Percentiles rank a stretch among this genome's conserved stretches.
phyloP scores from a whole-genome alignment of 2,797 vertebrate genomes.

The Mallotus villosus region DNA sequence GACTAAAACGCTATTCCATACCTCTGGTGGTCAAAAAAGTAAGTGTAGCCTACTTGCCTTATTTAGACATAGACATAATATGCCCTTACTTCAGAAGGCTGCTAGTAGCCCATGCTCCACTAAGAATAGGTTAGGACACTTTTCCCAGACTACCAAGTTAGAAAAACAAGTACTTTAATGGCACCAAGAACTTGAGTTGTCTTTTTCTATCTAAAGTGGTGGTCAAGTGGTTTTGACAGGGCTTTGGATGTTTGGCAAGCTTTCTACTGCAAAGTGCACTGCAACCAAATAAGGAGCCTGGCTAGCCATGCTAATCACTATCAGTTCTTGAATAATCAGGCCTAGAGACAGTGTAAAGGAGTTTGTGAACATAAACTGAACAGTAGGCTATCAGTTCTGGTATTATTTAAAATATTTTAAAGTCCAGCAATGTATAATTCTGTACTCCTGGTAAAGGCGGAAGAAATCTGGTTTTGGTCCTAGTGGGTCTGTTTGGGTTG shows the following conservation, averaged over 20 bases:
- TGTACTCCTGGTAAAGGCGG: neutral
- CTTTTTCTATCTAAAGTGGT: neutral
- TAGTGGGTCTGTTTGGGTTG: neutral
- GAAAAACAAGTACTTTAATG: slow-evolving; percentile 5
- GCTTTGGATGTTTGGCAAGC: neutral
- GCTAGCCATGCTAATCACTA: neutral
- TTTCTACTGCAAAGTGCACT: neutral
- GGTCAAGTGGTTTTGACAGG: neutral
- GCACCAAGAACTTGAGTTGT: neutral
- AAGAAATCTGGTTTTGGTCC: neutral
- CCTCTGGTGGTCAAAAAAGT: too few relatives aligned
- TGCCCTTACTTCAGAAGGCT: neutral
- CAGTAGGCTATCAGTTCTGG: neutral
- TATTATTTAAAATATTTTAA: neutral
- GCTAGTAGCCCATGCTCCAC: neutral
- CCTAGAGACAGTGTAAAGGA: neutral
- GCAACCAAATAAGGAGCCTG: neutral
- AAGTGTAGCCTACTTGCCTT: too few relatives aligned
- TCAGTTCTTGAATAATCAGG: neutral
- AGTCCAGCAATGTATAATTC: neutral
- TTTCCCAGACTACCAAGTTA: slow-evolving; percentile 4
- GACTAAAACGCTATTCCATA: too few relatives aligned
- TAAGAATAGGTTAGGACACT: neutral
- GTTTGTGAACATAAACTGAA: neutral
- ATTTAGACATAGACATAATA: neutral